Base-by-base conservation (phyloP, 1,140 invertebrate species). In the Marisa cornuarietis region DNA sequence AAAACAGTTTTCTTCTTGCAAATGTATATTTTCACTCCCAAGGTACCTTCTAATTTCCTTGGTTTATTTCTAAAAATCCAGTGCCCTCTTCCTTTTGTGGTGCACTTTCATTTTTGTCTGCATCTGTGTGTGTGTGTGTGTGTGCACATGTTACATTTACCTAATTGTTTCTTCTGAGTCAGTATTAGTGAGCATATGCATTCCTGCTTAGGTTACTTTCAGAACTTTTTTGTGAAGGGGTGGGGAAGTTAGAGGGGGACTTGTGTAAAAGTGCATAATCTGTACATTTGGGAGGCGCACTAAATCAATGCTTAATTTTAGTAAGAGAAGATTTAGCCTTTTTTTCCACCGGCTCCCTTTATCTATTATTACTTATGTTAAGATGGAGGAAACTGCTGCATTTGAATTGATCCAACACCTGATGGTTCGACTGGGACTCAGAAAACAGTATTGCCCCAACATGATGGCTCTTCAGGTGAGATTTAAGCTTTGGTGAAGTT, bases 351-450 rank as follows among this genome's bases (percentile, higher is more conserved):
- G 2, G 31, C 31, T 42, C 31, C 31, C 0, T 42, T 42, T 42
- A 4, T 42, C 31, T 42, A 6, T 42, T 42, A 42, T 42, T 42
- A 42, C 31, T 42, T n/a, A n/a, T n/a, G n/a, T 93, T 62, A 89
- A 98, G 96, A 96, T 97, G 93, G 94, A 96, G 26, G 98, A 99
- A 91, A 94, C 95, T 11, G 94, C 95, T 81, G 96, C 97, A 0
- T 99, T 98, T 90, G 93, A 95, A 68, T 92, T 97, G 51, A 92
- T 99, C 14, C 94, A 96, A 63, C 96, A 98, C 90, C 87, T 99
- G 42, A 97, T 99, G 96, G 97, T 97, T 89, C 91, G 95, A 71
- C 92, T 97, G 79, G 95, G 95, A 14, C 92, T 98, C 58, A 90
- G 97, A 74, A 95, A 94, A 88, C 95, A 97, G 85, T 99, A 98